A percentile compares a stretch with the other conserved stretches of the same genome.
Evolutionary conservation across 2,888 invertebrate species (phyloP).

Genomic region (Eretmocerus hayati): DNA sequence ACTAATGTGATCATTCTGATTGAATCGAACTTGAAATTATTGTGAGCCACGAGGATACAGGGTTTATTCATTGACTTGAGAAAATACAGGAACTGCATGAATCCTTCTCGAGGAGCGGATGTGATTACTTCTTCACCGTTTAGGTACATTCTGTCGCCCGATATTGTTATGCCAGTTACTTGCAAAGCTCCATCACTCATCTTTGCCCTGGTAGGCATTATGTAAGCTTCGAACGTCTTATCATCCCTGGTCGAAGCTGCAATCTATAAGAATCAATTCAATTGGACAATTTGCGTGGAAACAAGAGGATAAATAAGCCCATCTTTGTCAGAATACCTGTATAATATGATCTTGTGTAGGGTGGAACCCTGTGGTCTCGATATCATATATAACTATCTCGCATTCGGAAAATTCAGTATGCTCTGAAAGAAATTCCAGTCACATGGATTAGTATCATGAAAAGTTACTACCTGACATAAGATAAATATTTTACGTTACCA

Average conservation of each 20-base stretch:
- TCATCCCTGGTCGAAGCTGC: conserved; percentile 1
- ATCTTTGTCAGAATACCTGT: background rate
- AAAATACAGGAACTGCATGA: conserved; percentile 6
- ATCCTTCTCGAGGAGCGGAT: conserved; percentile 1
- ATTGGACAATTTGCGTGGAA: too few species aligned
- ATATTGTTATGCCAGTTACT: background rate
- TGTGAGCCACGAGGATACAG: conserved; percentile 5
- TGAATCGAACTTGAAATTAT: conserved; percentile 3
- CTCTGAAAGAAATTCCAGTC: background rate
- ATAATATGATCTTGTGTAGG: conserved; percentile 1
- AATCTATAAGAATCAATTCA: conserved; percentile 2
- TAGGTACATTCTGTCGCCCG: background rate
- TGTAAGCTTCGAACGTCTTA: conserved; percentile 2
- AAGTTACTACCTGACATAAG: background rate
- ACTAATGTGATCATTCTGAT: background rate
- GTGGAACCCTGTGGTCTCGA: conserved; percentile 7
- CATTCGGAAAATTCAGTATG: conserved; percentile 4
- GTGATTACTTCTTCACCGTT: conserved; percentile 2
- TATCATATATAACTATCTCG: conserved; percentile 2
- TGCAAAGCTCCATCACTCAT: background rate
- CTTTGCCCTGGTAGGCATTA: conserved; percentile 1
- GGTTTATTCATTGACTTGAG: conserved; percentile 2
- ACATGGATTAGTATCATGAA: background rate
- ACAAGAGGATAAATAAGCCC: background rate
- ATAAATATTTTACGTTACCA: background rate